Evolutionary conservation across 1,140 invertebrate species (phyloP).

Genomic region (Daktulosphaira vitifoliae): DNA sequence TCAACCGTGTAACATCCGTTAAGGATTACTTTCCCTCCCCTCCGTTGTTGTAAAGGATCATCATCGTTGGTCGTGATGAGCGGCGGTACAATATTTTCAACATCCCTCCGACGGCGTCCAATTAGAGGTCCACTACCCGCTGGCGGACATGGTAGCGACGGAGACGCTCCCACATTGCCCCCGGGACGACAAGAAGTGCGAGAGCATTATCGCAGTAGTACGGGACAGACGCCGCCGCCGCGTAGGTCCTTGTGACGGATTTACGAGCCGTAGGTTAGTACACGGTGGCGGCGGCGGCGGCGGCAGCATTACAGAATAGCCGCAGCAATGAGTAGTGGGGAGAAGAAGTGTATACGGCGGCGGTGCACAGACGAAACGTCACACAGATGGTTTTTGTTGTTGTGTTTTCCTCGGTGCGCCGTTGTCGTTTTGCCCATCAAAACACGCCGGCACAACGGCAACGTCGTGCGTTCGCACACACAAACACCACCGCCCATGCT

Average conservation of each 20-base stretch:
- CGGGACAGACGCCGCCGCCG: not conserved
- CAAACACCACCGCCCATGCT: not conserved
- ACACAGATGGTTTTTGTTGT: conserved; percentile 30
- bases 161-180: not conserved
- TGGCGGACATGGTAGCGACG: not conserved
- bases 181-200: conserved; percentile 1
- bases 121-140: conserved; percentile 2
- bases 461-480: not conserved
- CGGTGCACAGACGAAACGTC: not conserved
- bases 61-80: not conserved
- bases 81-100: conserved; percentile 8
- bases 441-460: conserved; percentile 26
- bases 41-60: too few species aligned
- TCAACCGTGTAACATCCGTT: too few species aligned
- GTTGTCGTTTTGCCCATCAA: conserved; percentile 27
- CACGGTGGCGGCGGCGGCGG: not conserved
- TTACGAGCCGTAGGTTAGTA: conserved; percentile 31
- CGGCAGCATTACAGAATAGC: not conserved
- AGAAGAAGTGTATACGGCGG: not conserved
- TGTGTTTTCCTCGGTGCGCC: conserved; percentile 23
- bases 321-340: not conserved
- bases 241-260: conserved; percentile 16
- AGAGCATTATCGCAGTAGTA: too few species aligned
- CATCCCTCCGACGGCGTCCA: conserved; percentile 3
- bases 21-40: too few species aligned